Evolutionary conservation across 1,140 invertebrate species (phyloP).

Genomic region (Drosophila ogumai): DNA sequence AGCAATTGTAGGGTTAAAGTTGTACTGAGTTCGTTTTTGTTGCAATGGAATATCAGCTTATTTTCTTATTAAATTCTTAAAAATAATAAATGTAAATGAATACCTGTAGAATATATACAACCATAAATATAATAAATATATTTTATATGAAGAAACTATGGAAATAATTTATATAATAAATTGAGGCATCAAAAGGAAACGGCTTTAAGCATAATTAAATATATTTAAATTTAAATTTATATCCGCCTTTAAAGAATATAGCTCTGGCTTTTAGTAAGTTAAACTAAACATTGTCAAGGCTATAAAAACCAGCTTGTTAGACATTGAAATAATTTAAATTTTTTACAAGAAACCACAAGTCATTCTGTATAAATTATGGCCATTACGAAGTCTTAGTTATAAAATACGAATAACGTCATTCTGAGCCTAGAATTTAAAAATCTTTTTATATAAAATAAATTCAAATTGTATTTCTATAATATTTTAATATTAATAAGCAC

Average conservation of each 20-base stretch:
- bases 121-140: neutral
- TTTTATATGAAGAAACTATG: neutral
- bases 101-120: neutral
- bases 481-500: neutral
- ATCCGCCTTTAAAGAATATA: neutral
- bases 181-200: too few species aligned
- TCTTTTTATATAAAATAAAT: neutral
- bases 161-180: neutral
- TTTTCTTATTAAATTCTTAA: neutral
- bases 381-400: neutral
- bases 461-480: neutral
- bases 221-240: neutral
- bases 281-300: neutral
- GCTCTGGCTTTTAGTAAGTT: neutral
- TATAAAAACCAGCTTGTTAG: neutral
- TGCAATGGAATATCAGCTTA: too few species aligned
- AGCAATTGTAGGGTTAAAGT: neutral
- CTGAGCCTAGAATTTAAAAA: too few species aligned
- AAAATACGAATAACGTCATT: neutral
- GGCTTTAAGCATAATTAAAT: conserved; percentile 1
- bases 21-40: too few species aligned
- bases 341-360: neutral
- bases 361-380: conserved; percentile 7
- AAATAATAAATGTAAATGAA: too few species aligned
- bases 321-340: neutral